Evolutionary conservation across 2,113 vertebrate genomes (phyloP), one percentile per base, ranked within the genome.

Genomic region (Psilopsiagon aurifrons): DNA sequence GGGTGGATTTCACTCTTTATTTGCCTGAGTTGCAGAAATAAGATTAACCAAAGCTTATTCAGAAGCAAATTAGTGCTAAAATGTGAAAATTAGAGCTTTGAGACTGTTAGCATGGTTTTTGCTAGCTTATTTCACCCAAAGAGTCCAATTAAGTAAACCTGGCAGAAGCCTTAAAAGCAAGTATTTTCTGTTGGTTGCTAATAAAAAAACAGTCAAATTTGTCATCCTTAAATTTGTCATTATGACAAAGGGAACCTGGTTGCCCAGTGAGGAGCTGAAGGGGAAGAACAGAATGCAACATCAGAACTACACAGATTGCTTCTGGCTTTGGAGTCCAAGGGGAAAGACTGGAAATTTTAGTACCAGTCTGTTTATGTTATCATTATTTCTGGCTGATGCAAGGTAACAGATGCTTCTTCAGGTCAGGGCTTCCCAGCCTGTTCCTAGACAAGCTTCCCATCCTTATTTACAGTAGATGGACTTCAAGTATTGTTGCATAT

Each of bases 21-120:
- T 90, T 93, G 31, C 37, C 29, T 70, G 54, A 69, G 64, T 80
- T 88, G 59, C 54, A 93, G 80, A 93, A 94, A 88, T 86, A 37
- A 92, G 71, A 88, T 93, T 92, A 94, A 86, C 44, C 76, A 80
- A 52, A 80, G n/a, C 92, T 93, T 77, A 95, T 83, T 54, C 62
- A 79, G 78, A 93, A 87, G 39, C 22, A 84, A 87, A 83, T 80
- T 69, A 93, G n/a, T 86, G 71, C 82, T 95, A 44, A 86, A 90
- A n/a, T 64, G 43, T 70, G 64, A 90, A 95, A 91, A 94, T 70
- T 54, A 74, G 83, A 96, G 47, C 76, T 83, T 69, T 88, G 86
- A 69, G 89, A 80, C 64, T 62, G 55, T 33, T 69, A 24, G 39
- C 59, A 60, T n/a, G 69, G 46, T 63, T 74, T 85, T 9, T 88